phyloP scores from a whole-genome alignment of 1,140 invertebrate genomes.

The Frieseomelitta varia region DNA sequence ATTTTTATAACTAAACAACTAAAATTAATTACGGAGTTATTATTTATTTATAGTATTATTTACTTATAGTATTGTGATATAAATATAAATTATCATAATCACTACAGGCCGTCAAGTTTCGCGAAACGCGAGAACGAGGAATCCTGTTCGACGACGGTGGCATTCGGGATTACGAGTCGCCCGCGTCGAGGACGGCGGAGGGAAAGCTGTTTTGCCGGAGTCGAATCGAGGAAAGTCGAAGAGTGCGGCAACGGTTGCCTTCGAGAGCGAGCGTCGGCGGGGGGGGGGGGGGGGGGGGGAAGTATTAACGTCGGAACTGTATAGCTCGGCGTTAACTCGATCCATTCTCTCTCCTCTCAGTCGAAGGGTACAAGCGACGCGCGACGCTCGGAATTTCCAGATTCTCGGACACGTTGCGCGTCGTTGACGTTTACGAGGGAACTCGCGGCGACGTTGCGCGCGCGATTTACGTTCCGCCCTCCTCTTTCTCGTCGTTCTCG shows the following conservation, averaged over 20 bases:
- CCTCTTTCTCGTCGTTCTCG: background rate
- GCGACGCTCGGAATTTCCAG: constrained; percentile 3
- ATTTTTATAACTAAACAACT: no score
- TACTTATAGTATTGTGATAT: no score
- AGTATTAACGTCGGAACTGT: constrained; percentile 37
- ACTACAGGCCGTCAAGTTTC: constrained; percentile 19
- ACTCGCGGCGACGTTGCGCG: background rate
- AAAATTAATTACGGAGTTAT: no score
- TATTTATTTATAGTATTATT: no score
- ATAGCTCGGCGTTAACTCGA: constrained; percentile 13
- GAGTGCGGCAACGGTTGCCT: constrained; percentile 31
- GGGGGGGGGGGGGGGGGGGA: no score
- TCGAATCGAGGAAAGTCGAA: constrained; percentile 45
- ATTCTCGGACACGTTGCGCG: background rate
- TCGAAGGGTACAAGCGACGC: constrained; percentile 6
- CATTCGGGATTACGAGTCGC: constrained; percentile 31
- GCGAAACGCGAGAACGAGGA: background rate
- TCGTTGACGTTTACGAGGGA: constrained; percentile 6
- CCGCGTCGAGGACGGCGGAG: background rate
- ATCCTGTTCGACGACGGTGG: background rate
- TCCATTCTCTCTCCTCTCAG: background rate
- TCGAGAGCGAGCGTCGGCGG: constrained; percentile 30
- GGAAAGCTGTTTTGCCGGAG: constrained; percentile 1
- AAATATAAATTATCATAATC: no score
- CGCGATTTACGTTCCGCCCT: background rate